Percentiles rank a stretch among this genome's conserved stretches.
Conservation (phyloP, 2,888 invertebrate species). For the Zhuqinia jingwanae region DNA sequence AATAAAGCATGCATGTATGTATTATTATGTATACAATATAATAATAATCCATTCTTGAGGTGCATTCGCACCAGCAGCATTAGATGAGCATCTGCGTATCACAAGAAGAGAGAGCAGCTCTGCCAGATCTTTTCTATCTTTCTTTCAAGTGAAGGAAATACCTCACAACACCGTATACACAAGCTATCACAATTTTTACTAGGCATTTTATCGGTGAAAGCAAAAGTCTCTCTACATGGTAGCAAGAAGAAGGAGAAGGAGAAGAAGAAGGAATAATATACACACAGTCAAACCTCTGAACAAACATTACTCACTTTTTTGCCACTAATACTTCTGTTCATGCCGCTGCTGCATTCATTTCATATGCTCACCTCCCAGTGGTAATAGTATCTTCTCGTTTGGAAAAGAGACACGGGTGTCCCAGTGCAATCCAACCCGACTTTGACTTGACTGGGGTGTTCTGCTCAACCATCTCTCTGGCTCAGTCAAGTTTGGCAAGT, state of each 20-base stretch:
- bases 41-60: constrained; percentile 16
- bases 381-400: too few species aligned
- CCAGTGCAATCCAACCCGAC: background rate
- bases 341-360: constrained; percentile 27
- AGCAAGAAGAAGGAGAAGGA: too few species aligned
- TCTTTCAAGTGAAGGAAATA: too few species aligned
- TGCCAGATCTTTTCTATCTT: too few species aligned
- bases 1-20: too few species aligned
- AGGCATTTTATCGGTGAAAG: constrained; percentile 37
- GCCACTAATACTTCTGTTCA: background rate
- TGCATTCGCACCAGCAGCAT: background rate
- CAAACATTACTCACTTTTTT: constrained; percentile 15
- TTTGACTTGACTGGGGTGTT: constrained; percentile 35
- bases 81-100: background rate
- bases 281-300: background rate
- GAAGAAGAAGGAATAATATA: too few species aligned
- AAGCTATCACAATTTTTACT: background rate
- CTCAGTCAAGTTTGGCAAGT: constrained; percentile 53
- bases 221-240: background rate
- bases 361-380: background rate
- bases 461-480: constrained; percentile 24
- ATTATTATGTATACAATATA: background rate
- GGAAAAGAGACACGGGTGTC: background rate
- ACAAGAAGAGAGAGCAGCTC: background rate
- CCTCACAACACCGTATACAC: background rate